Percentiles rank a stretch among this genome's conserved stretches.
These are phyloP conservation scores for Pinna nobilis DNA, from an alignment of 1,140 invertebrate species.

Conservation along the genomic window DNA sequence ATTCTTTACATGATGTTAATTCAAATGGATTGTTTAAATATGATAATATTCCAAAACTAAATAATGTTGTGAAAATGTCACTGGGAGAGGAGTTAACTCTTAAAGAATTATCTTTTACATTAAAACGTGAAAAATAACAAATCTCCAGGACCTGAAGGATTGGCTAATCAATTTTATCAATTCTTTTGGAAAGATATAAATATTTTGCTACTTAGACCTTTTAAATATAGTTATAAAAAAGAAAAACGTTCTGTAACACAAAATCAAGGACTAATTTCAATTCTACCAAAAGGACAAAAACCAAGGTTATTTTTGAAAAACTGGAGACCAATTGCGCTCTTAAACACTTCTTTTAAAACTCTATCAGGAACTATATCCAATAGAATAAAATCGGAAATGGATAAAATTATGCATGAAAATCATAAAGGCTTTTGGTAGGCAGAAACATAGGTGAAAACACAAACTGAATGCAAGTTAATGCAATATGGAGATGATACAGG, in stretches of 20 bases:
- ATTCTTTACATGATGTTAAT: conserved; percentile 10
- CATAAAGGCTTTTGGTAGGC: conserved; percentile 9
- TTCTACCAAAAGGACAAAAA: conserved; percentile 28
- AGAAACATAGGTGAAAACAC: conserved; percentile 23
- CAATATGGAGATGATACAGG: conserved; percentile 13
- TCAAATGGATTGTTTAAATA: background rate
- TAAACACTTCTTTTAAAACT: conserved; percentile 14
- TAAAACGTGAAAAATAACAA: conserved; percentile 27
- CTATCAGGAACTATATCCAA: background rate
- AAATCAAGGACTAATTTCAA: conserved; percentile 12
- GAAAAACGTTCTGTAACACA: conserved; percentile 12
- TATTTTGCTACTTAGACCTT: background rate
- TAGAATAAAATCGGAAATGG: conserved; percentile 3
- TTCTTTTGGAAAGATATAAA: conserved; percentile 16
- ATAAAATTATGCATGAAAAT: background rate
- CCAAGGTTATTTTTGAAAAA: conserved; percentile 9
- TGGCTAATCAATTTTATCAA: conserved; percentile 36
- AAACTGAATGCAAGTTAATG: background rate
- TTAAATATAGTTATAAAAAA: background rate
- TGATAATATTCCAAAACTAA: conserved; percentile 1
- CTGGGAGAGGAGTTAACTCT: conserved; percentile 1
- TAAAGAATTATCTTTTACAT: conserved; percentile 2
- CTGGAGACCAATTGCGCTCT: conserved; percentile 40
- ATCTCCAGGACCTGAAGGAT: conserved; percentile 35
- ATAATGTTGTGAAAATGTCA: background rate